Percentiles rank a stretch among this genome's conserved stretches.
Conservation (phyloP, 1,140 invertebrate species). For the Trichonephila inaurata region DNA sequence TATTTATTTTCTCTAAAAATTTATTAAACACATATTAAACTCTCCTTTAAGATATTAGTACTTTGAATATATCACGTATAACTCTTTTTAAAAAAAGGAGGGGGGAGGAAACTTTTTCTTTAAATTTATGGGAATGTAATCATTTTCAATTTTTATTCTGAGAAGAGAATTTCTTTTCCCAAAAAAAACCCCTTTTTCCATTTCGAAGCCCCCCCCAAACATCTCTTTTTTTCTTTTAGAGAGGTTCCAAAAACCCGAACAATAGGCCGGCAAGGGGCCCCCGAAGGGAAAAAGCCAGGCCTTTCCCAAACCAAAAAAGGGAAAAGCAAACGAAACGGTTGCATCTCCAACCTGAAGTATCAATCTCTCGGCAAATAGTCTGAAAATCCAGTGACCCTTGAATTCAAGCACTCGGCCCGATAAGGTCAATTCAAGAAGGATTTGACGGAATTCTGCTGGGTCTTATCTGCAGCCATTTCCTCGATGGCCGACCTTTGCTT, state of each 20-base stretch:
- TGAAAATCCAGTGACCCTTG: conserved; percentile 43
- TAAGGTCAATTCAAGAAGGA: conserved; percentile 40
- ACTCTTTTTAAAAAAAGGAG: no score
- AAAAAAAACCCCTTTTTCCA: no score
- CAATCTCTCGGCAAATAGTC: conserved; percentile 27
- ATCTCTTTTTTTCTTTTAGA: no score
- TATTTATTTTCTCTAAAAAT: no score
- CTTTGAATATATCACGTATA: no score
- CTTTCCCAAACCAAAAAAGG: neutral
- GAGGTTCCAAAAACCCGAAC: neutral
- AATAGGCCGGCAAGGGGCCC: neutral
- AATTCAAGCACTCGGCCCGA: neutral
- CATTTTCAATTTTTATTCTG: no score
- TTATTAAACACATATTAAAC: no score
- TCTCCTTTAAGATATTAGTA: no score
- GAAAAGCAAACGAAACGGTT: conserved; percentile 12
- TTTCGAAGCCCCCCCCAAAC: no score
- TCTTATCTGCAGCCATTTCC: conserved; percentile 30
- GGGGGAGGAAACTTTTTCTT: no score
- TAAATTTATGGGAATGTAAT: no score
- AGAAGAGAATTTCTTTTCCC: no score
- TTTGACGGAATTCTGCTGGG: conserved; percentile 6
- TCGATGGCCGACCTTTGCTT: conserved; percentile 54
- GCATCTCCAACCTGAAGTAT: conserved; percentile 25
- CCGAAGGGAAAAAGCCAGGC: neutral